These are phyloP conservation scores for Aphelinus certus DNA, from an alignment of 1,140 invertebrate species.

Conservation along the genomic window DNA sequence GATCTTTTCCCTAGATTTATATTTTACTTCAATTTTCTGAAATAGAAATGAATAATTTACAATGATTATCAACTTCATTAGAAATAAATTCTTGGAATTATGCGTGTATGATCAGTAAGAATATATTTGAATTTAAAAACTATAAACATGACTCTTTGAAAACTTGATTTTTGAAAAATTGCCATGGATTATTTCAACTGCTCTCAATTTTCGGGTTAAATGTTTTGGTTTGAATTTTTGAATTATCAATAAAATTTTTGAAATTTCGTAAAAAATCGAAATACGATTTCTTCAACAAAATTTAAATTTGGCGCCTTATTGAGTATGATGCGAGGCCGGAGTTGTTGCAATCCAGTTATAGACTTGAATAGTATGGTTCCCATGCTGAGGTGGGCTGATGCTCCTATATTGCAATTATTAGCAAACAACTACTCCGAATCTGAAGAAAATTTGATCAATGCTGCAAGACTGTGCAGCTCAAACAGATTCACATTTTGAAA, in stretches of 20 bases:
- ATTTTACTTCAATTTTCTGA: too few relatives aligned
- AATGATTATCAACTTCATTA: too few relatives aligned
- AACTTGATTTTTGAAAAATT: too few relatives aligned
- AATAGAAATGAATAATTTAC: too few relatives aligned
- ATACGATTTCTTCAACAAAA: neutral
- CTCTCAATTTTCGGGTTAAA: neutral
- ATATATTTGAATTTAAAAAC: conserved; percentile 28
- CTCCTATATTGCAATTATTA: neutral
- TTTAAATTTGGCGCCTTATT: conserved; percentile 8
- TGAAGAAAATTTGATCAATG: neutral
- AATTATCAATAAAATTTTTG: neutral
- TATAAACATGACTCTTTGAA: too few relatives aligned
- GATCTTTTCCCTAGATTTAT: too few relatives aligned
- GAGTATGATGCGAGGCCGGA: too few relatives aligned
- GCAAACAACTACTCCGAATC: neutral
- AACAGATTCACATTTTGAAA: conserved; percentile 1
- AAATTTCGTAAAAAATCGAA: neutral
- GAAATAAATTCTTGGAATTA: too few relatives aligned
- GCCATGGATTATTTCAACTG: too few relatives aligned
- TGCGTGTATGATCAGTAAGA: neutral
- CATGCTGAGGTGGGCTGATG: neutral
- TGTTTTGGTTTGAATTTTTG: neutral
- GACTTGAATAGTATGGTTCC: too few relatives aligned
- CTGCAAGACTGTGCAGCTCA: neutral
- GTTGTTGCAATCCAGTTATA: too few relatives aligned